Evolutionary conservation across 2,888 invertebrate species (phyloP), one percentile per base, ranked within the genome.

Genomic region (Cyclophora punctaria): DNA sequence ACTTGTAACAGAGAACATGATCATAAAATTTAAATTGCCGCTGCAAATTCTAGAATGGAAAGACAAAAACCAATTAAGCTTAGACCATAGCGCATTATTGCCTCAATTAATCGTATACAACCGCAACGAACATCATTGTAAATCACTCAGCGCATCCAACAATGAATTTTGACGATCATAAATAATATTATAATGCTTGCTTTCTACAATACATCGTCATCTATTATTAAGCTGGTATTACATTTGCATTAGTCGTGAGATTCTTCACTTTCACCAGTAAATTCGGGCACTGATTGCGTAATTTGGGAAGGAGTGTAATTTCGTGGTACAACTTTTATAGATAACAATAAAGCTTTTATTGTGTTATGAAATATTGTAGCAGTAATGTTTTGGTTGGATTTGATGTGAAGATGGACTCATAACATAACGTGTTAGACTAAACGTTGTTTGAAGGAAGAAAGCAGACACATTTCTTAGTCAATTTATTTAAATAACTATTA

Each of bases 261-360:
- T 78, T 79, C 77, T 69, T 71, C 75, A 83, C 86, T 86, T 86
- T 86, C 86, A 78, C 85, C 77, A 71, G 77, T 81, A 74, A 75
- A 76, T 78, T 80, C 68, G 73, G 69, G 68, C 66, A 65, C 74
- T 76, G 51, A 79, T 85, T 84, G 82, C 78, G 80, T 75, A 83
- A 84, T 80, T 76, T 76, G 70, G 67, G 71, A 67, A 65, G 63
- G 55, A 46, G 34, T 33, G 44, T 34, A 33, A 5, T 44, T 44
- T 20, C 20, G 44, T 44, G 44, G 34, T 34, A 33, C 47, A 50
- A 53, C 49, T 51, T 51, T 49, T 45, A 50, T 41, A 48, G 47
- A 49, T 48, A 44, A 49, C 50, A 47, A 52, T 52, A 47, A 55
- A 47, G 55, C 48, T 46, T 50, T 41, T 44, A 55, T 52, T 51